Evolutionary conservation across 2,113 vertebrate species (phyloP).

Genomic region (Chrysochloris asiatica): DNA sequence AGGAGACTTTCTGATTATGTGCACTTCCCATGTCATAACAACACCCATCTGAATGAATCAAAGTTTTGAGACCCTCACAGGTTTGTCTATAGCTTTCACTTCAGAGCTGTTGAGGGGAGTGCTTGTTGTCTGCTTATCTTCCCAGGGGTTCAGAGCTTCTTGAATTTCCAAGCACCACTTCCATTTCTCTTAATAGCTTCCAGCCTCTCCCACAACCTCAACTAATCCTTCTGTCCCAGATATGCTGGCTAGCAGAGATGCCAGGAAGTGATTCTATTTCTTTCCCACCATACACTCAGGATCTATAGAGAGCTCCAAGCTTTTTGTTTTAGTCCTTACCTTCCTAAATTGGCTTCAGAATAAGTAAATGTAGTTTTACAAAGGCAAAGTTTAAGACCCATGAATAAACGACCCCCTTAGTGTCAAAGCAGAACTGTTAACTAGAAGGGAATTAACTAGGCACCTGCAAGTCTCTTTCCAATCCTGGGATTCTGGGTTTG

Average conservation of each 20-base stretch:
- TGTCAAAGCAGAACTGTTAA: background rate
- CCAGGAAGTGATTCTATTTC: fast-evolving
- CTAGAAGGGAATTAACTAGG: fast-evolving
- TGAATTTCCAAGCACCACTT: background rate
- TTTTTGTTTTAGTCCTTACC: no score
- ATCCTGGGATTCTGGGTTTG: background rate
- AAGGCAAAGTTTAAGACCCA: no score
- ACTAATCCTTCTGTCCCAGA: background rate
- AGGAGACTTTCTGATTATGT: background rate
- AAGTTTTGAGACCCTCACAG: background rate
- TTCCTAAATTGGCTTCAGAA: no score
- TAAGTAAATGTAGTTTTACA: no score
- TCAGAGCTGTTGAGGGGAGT: background rate
- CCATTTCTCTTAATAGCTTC: background rate
- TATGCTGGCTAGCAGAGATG: background rate
- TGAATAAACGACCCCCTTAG: background rate
- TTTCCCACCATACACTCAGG: no score
- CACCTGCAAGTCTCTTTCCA: background rate
- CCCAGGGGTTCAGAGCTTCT: background rate
- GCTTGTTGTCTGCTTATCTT: background rate
- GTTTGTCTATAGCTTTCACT: background rate
- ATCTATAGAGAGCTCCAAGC: no score
- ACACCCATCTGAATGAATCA: background rate
- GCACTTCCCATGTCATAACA: background rate
- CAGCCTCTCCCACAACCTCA: background rate